Percentiles rank a stretch among this genome's conserved stretches.
These are phyloP conservation scores for Sebastes melanostomus DNA, from an alignment of 2,797 vertebrate genomes.

Conservation along the genomic window DNA sequence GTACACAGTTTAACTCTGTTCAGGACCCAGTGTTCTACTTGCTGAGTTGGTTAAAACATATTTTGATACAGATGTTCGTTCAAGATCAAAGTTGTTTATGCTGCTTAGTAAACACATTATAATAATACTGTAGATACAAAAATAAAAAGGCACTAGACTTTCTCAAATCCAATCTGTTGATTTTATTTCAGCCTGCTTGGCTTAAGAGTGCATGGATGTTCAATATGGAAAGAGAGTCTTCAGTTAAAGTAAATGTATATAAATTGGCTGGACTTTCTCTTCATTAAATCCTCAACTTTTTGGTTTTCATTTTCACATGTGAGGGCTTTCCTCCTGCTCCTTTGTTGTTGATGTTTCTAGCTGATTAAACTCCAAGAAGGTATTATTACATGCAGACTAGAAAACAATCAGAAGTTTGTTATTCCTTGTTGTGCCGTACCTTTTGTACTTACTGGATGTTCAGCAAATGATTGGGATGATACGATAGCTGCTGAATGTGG, in stretches of 20 bases:
- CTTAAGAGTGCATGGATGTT: not conserved
- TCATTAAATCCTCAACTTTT: not conserved
- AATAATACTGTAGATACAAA: not conserved
- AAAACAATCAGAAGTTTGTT: not conserved
- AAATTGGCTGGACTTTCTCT: not conserved
- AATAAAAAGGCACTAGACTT: not conserved
- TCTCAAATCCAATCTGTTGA: not conserved
- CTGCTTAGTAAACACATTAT: not conserved
- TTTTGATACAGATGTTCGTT: not conserved
- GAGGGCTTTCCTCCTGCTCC: not conserved
- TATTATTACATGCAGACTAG: not conserved
- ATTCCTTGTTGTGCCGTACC: not conserved
- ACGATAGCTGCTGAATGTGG: not conserved
- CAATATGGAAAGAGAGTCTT: not conserved
- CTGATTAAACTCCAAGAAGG: not conserved
- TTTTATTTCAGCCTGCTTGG: not conserved
- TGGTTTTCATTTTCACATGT: not conserved
- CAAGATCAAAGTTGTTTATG: not conserved
- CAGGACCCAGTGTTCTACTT: not conserved
- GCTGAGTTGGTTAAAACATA: not conserved
- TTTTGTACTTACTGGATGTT: constrained; percentile 3
- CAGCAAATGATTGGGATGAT: not conserved
- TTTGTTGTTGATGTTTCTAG: not conserved
- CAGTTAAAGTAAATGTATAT: not conserved
- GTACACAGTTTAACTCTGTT: not conserved